Conservation (phyloP, 2,797 vertebrate genomes). For the Esox masquinongy region DNA sequence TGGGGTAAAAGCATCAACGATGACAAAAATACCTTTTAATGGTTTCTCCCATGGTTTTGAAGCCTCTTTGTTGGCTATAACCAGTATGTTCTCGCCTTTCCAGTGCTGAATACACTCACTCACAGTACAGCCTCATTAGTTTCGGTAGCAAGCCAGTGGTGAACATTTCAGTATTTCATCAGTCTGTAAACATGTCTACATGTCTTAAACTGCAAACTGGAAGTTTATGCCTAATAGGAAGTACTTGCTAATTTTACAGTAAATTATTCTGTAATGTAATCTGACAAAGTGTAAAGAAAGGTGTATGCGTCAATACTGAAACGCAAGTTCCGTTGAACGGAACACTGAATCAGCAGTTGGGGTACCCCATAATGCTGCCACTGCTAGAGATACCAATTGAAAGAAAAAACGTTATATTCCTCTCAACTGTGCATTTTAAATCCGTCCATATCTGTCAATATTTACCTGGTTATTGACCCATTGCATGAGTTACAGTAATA, state of each 20-base stretch:
- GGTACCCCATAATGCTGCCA: background rate
- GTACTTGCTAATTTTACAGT: background rate
- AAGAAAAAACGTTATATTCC: background rate
- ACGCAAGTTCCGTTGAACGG: background rate
- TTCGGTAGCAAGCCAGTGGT: background rate
- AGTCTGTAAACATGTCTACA: background rate
- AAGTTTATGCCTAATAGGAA: background rate
- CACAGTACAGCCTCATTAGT: background rate
- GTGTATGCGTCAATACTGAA: background rate
- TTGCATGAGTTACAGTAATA: background rate
- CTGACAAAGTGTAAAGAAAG: background rate
- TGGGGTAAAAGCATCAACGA: constrained; percentile 10
- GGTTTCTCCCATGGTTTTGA: background rate
- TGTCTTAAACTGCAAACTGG: background rate
- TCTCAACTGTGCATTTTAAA: background rate
- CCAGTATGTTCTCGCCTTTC: background rate
- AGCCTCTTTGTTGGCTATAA: background rate
- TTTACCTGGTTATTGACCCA: background rate
- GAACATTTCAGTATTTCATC: background rate
- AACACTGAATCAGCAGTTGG: background rate
- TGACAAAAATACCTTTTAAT: background rate
- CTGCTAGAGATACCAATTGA: background rate
- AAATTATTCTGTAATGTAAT: background rate
- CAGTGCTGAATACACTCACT: background rate
- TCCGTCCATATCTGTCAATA: background rate